A percentile compares a stretch with the other conserved stretches of the same genome.
phyloP scores from a whole-genome alignment of 2,113 vertebrate species.

The Excalfactoria chinensis region DNA sequence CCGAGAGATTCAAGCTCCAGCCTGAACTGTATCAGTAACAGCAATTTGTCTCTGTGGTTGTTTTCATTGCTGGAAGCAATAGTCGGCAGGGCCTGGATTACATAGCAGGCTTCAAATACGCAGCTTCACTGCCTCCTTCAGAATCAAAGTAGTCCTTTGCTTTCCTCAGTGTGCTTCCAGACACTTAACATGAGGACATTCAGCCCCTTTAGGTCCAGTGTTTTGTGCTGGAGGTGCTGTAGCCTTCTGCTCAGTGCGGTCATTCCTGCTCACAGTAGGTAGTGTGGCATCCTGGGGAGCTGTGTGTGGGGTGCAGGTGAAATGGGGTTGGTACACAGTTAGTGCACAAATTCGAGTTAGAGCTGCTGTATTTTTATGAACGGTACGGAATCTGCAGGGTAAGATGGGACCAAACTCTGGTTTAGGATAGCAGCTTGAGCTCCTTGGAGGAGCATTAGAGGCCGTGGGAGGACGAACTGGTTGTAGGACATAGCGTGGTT shows the following conservation, averaged over 20 bases:
- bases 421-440: not conserved
- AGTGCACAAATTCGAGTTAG: not conserved
- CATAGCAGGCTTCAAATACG: not conserved
- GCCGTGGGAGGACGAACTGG: not conserved
- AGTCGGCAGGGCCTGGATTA: not conserved
- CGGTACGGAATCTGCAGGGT: not conserved
- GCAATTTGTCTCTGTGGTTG: conserved; percentile 26
- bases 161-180: not conserved
- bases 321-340: too few relatives aligned
- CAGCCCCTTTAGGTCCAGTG: not conserved
- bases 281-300: not conserved
- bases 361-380: not conserved
- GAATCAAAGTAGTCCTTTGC: not conserved
- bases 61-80: conserved; percentile 24
- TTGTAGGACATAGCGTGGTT: too few relatives aligned
- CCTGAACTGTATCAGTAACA: conserved; percentile 6
- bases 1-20: conserved; percentile 12
- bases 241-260: not conserved
- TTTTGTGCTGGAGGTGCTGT: not conserved
- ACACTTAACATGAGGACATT: not conserved
- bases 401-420: too few relatives aligned
- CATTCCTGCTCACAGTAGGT: not conserved
- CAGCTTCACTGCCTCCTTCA: not conserved
- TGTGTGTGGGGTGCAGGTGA: too few relatives aligned
- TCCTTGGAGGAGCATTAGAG: not conserved